Evolutionary conservation across 2,888 invertebrate genomes (phyloP).

Genomic region (Petrolisthes cinctipes): DNA sequence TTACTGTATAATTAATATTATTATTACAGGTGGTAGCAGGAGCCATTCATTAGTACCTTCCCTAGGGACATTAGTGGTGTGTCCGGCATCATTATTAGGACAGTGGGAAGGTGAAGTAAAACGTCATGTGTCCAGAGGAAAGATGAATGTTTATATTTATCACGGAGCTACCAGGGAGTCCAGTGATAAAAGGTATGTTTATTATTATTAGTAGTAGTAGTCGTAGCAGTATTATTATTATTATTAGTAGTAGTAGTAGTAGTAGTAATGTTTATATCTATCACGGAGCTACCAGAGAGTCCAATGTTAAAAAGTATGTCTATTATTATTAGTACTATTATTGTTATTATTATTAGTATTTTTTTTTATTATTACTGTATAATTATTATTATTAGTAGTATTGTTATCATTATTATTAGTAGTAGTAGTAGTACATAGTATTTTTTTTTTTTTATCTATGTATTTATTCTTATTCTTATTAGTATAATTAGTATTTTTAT

Average conservation of each 20-base stretch:
- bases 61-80: constrained; percentile 86
- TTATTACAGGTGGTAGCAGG: not conserved
- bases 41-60: constrained; percentile 65
- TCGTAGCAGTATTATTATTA: too few relatives aligned
- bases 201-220: not conserved
- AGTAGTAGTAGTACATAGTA: too few relatives aligned
- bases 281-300: not conserved
- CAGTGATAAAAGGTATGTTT: constrained; percentile 10
- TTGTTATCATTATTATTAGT: not conserved
- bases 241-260: not conserved
- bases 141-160: constrained; percentile 79
- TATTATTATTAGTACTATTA: too few relatives aligned
- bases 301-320: not conserved
- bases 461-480: too few relatives aligned
- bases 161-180: constrained; percentile 82
- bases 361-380: too few relatives aligned
- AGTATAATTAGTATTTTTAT: too few relatives aligned
- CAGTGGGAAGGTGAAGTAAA: constrained; percentile 90
- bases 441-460: too few relatives aligned
- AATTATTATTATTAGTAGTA: too few relatives aligned
- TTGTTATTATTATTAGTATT: not conserved
- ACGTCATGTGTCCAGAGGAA: constrained; percentile 75
- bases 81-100: constrained; percentile 89
- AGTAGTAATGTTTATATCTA: not conserved
- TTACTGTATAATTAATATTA: not conserved